Percentiles rank a stretch among this genome's conserved stretches.
These are phyloP conservation scores for Luscinia megarhynchos DNA, from an alignment of 2,797 vertebrate genomes.

Conservation along the genomic window DNA sequence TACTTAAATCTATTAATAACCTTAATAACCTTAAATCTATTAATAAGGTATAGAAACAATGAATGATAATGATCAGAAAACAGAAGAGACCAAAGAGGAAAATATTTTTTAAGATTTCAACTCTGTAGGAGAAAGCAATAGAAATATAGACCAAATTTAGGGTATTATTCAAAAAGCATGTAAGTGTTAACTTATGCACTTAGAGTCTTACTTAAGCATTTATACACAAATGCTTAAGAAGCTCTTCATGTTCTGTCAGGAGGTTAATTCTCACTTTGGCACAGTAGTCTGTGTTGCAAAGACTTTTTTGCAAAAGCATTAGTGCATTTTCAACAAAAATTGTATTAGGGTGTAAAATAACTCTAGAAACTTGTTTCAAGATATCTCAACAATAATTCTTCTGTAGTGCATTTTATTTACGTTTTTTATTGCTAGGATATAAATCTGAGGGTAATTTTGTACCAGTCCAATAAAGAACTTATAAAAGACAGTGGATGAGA, in stretches of 20 bases:
- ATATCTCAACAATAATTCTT: neutral
- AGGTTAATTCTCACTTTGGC: neutral
- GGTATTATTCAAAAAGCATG: neutral
- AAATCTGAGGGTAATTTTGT: neutral
- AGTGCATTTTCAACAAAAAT: neutral
- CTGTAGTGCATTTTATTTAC: neutral
- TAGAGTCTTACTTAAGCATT: neutral
- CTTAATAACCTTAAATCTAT: neutral
- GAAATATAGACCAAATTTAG: neutral
- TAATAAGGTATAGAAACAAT: neutral
- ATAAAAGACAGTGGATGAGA: neutral
- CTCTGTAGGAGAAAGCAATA: neutral
- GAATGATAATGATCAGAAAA: neutral
- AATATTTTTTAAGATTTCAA: neutral
- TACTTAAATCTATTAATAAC: neutral
- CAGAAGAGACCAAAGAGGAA: neutral
- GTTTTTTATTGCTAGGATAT: neutral
- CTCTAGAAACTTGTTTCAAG: neutral
- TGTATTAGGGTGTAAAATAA: neutral
- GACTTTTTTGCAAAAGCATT: neutral
- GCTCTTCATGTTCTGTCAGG: neutral
- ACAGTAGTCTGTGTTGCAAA: neutral
- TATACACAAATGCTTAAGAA: neutral
- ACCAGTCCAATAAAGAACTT: neutral
- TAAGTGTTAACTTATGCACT: neutral